Percentiles rank a stretch among this genome's conserved stretches.
Conservation (phyloP, 2,797 vertebrate species). For the Melanotaenia boesemani region DNA sequence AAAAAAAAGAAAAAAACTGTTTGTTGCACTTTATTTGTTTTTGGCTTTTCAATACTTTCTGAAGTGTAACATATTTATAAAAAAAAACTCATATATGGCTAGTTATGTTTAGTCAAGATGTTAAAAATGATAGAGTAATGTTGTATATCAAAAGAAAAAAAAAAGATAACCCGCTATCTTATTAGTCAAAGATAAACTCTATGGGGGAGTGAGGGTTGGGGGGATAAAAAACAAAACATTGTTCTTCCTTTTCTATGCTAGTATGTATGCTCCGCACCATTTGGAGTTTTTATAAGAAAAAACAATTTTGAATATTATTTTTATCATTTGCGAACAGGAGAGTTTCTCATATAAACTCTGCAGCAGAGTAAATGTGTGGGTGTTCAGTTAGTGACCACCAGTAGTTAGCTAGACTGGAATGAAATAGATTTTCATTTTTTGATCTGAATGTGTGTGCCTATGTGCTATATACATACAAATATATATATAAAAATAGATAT, state of each 20-base stretch:
- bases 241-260: slow-evolving; percentile 82
- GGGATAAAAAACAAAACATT: slow-evolving; percentile 48
- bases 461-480: slow-evolving; percentile 49
- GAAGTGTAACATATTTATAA: slow-evolving; percentile 76
- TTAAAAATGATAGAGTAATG: slow-evolving; percentile 70
- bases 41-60: slow-evolving; percentile 53
- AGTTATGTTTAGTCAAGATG: slow-evolving; percentile 74
- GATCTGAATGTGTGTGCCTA: slow-evolving; percentile 64
- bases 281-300: slow-evolving; percentile 71
- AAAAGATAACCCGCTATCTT: slow-evolving; percentile 44
- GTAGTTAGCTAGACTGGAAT: slow-evolving; percentile 38
- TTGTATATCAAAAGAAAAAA: slow-evolving; percentile 61
- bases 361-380: slow-evolving; percentile 48
- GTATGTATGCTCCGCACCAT: slow-evolving; percentile 51
- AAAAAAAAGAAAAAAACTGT: slow-evolving; percentile 42
- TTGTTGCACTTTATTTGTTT: slow-evolving; percentile 71
- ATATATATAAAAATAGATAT: slow-evolving; percentile 35
- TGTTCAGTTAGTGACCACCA: slow-evolving; percentile 45
- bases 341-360: slow-evolving; percentile 55
- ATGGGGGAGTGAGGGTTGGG: slow-evolving; percentile 52
- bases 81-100: slow-evolving; percentile 68
- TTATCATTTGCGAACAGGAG: slow-evolving; percentile 62
- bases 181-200: slow-evolving; percentile 58
- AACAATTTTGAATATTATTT: slow-evolving; percentile 62
- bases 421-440: slow-evolving; percentile 34